phyloP scores from a whole-genome alignment of 2,888 invertebrate genomes.

The Thereva nobilitata region DNA sequence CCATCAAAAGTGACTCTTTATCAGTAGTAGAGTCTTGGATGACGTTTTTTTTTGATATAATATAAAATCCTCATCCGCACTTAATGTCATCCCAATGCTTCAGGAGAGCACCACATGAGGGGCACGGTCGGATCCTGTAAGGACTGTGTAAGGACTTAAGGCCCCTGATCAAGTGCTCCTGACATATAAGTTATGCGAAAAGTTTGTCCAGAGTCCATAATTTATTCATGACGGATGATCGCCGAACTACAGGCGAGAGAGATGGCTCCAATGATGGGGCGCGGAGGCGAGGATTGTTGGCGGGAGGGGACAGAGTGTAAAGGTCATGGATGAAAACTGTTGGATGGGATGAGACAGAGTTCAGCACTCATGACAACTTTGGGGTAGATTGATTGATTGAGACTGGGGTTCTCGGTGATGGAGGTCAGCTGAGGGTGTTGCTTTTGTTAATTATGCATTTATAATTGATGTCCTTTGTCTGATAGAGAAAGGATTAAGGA shows the following conservation, averaged over 20 bases:
- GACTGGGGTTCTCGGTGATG: conserved; percentile 15
- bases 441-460: conserved; percentile 27
- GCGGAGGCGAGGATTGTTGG: too few species aligned
- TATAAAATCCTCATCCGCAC: conserved; percentile 12
- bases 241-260: conserved; percentile 9
- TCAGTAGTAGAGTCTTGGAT: too few species aligned
- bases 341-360: conserved; percentile 5
- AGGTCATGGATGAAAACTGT: not conserved
- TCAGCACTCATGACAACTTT: conserved; percentile 17
- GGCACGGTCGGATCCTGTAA: not conserved
- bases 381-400: conserved; percentile 30
- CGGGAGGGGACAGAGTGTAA: not conserved
- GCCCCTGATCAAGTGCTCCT: conserved; percentile 31
- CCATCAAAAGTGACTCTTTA: too few species aligned
- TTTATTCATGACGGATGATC: conserved; percentile 41
- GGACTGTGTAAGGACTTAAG: conserved; percentile 23
- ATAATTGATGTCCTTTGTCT: not conserved
- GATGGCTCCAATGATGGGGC: too few species aligned
- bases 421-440: conserved; percentile 20
- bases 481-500: too few species aligned
- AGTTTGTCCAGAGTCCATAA: conserved; percentile 37
- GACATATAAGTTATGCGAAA: conserved; percentile 38
- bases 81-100: conserved; percentile 26
- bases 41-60: too few species aligned
- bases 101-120: conserved; percentile 21